These are phyloP conservation scores for Podotricha telesiphe DNA, from an alignment of 2,888 invertebrate species.

Conservation along the genomic window DNA sequence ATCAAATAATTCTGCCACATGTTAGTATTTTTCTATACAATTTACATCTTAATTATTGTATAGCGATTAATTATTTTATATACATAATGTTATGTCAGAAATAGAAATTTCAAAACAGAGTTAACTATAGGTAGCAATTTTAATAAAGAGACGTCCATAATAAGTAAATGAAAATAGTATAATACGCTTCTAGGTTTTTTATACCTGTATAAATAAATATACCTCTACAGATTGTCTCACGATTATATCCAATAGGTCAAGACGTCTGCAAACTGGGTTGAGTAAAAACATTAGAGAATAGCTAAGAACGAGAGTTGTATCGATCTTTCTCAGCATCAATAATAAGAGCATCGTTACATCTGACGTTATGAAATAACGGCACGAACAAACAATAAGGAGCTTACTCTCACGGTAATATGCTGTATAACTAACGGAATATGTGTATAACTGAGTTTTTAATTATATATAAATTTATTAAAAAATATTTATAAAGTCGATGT, in stretches of 20 bases:
- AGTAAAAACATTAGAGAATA: conserved; percentile 35
- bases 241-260: conserved; percentile 38
- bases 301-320: conserved; percentile 38
- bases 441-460: conserved; percentile 16
- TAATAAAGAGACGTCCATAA: background rate
- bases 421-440: conserved; percentile 24
- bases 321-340: conserved; percentile 32
- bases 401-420: conserved; percentile 42
- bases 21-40: no score
- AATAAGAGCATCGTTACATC: conserved; percentile 34
- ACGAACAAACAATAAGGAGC: conserved; percentile 21
- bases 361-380: conserved; percentile 32
- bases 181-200: background rate
- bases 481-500: no score
- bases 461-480: no score
- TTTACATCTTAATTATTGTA: no score
- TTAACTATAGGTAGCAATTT: no score
- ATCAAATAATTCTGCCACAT: no score
- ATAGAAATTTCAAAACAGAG: background rate
- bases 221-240: conserved; percentile 30
- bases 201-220: conserved; percentile 5
- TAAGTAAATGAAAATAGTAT: background rate
- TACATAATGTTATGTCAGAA: no score
- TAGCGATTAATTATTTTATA: no score
- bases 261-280: conserved; percentile 34